These are phyloP conservation scores for Trichogramma pretiosum DNA, from an alignment of 1,140 invertebrate species.

Conservation along the genomic window DNA sequence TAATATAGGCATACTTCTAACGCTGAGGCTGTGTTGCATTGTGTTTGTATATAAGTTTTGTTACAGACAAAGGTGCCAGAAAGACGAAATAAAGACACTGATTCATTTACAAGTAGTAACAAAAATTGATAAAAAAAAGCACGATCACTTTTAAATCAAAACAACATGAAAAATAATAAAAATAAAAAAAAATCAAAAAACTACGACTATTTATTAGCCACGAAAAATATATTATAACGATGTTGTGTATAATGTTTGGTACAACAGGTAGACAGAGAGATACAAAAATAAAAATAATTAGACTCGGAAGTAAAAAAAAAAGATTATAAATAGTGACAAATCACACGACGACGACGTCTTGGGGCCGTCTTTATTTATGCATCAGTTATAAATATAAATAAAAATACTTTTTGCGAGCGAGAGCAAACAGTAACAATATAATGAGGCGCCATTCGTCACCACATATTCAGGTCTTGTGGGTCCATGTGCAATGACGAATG, in stretches of 20 bases:
- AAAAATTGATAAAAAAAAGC: constrained; percentile 20
- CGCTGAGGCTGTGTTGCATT: not conserved
- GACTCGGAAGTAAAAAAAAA: constrained; percentile 16
- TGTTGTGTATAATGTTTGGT: no score
- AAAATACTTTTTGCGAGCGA: constrained; percentile 5
- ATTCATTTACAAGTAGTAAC: no score
- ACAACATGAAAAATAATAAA: constrained; percentile 28
- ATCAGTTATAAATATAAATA: no score
- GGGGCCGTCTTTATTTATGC: constrained; percentile 34
- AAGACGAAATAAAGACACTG: constrained; percentile 21
- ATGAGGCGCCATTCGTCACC: no score
- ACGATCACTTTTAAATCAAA: no score
- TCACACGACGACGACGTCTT: constrained; percentile 38
- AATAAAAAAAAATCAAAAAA: constrained; percentile 23
- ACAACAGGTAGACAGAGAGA: constrained; percentile 7
- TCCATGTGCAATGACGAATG: no score
- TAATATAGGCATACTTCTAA: no score
- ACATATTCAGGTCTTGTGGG: no score
- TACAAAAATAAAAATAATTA: constrained; percentile 18
- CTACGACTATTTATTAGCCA: not conserved
- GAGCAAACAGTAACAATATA: constrained; percentile 6
- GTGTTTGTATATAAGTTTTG: constrained; percentile 4
- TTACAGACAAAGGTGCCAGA: constrained; percentile 17
- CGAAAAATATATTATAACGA: constrained; percentile 1
- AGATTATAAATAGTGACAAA: constrained; percentile 21